Conservation (phyloP, 2,797 vertebrate species). For the Lacerta bilineata region DNA sequence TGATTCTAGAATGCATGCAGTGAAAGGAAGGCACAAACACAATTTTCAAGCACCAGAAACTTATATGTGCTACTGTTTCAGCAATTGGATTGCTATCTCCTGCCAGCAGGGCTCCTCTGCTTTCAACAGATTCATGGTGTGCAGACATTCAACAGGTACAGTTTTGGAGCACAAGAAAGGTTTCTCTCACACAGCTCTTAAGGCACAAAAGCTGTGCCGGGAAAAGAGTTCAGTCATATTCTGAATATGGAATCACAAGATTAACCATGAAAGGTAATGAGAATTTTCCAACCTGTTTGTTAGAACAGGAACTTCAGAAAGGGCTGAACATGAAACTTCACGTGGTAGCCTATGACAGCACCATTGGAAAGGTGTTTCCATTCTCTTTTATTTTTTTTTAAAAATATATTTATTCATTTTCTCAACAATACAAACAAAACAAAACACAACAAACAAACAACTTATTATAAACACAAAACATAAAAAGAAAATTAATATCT, state of each 20-base stretch:
- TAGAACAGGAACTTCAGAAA: background rate
- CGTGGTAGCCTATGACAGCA: background rate
- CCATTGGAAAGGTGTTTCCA: background rate
- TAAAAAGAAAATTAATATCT: no score
- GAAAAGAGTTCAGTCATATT: background rate
- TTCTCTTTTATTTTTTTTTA: no score
- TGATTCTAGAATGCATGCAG: background rate
- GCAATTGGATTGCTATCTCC: background rate
- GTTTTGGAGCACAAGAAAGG: background rate
- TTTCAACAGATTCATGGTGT: background rate
- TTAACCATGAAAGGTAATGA: background rate
- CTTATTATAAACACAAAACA: no score
- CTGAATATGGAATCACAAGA: background rate
- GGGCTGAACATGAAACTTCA: background rate
- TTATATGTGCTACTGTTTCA: background rate
- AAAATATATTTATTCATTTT: no score
- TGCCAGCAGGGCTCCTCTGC: background rate
- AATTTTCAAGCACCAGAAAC: background rate
- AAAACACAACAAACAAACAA: no score
- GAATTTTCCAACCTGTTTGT: background rate
- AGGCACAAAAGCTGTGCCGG: background rate
- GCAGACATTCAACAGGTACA: background rate
- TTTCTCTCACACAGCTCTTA: background rate
- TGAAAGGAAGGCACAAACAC: background rate
- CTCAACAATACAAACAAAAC: no score